These are phyloP conservation scores for Epinotia bilunana DNA, from an alignment of 2,888 invertebrate genomes.

Conservation along the genomic window DNA sequence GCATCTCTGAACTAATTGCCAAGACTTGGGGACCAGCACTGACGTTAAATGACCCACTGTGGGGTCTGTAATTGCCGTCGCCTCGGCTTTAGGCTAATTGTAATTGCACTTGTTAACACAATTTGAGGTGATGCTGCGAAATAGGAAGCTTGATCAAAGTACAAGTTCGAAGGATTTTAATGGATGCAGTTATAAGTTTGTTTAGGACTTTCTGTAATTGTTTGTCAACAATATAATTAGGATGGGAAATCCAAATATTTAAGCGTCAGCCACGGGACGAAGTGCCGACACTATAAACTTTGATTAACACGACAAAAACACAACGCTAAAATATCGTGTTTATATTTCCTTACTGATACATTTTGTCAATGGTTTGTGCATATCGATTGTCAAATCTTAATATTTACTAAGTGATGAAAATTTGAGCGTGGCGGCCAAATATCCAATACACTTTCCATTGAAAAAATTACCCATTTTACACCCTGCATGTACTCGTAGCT, in stretches of 20 bases:
- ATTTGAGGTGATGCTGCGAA: conserved; percentile 6
- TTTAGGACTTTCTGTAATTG: not conserved
- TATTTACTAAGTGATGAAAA: no score
- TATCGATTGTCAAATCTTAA: no score
- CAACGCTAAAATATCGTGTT: not conserved
- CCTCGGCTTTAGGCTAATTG: conserved; percentile 29
- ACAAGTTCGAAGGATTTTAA: not conserved
- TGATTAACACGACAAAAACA: not conserved
- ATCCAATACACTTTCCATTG: no score
- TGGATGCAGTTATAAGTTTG: not conserved
- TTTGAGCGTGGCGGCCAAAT: no score
- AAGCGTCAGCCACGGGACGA: not conserved
- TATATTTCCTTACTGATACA: no score
- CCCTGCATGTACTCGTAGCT: no score
- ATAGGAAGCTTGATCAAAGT: not conserved
- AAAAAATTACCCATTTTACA: no score
- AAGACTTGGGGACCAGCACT: conserved; percentile 21
- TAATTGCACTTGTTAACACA: conserved; percentile 29
- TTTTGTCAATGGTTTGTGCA: no score
- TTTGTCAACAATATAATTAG: not conserved
- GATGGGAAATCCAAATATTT: not conserved
- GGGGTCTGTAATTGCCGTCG: conserved; percentile 24
- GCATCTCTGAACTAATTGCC: conserved; percentile 47
- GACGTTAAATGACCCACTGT: conserved; percentile 30
- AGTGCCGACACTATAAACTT: not conserved